phyloP scores from a whole-genome alignment of 1,140 invertebrate species.

The Bradynema listronoti region DNA sequence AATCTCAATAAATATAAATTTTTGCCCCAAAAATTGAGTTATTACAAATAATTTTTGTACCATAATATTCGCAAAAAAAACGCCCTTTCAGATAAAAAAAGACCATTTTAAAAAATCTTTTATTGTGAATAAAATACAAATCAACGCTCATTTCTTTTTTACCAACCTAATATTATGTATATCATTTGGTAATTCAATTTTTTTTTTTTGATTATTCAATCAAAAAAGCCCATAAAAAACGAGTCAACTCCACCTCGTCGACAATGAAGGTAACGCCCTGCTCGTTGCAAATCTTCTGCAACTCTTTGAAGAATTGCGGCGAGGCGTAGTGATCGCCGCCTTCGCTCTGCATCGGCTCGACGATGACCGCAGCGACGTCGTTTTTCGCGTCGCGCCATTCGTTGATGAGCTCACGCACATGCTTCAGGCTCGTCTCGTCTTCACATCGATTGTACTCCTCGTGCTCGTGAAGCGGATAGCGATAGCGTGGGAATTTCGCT shows the following conservation, averaged over 20 bases:
- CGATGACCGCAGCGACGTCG: constrained; percentile 80
- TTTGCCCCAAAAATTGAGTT: too few relatives aligned
- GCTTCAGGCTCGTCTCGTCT: constrained; percentile 69
- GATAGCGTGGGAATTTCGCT: constrained; percentile 71
- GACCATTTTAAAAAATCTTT: too few relatives aligned
- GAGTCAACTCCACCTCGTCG: constrained; percentile 54
- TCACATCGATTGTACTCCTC: constrained; percentile 72
- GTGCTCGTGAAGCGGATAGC: constrained; percentile 69
- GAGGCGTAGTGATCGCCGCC: constrained; percentile 84
- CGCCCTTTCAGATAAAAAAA: too few relatives aligned
- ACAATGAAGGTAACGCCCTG: constrained; percentile 63
- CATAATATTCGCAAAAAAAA: too few relatives aligned
- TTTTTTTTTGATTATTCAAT: too few relatives aligned
- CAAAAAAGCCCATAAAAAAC: too few relatives aligned
- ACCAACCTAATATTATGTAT: too few relatives aligned
- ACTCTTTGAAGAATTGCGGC: constrained; percentile 77
- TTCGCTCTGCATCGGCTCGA: constrained; percentile 95
- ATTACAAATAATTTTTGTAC: too few relatives aligned
- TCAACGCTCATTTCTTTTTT: too few relatives aligned
- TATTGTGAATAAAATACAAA: too few relatives aligned
- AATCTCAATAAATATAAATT: too few relatives aligned
- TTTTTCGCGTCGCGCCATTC: constrained; percentile 68
- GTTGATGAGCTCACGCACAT: constrained; percentile 72
- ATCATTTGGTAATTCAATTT: too few relatives aligned
- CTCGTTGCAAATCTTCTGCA: constrained; percentile 73